Base-by-base conservation (phyloP, 2,113 vertebrate genomes). In the Agelaius phoeniceus region DNA sequence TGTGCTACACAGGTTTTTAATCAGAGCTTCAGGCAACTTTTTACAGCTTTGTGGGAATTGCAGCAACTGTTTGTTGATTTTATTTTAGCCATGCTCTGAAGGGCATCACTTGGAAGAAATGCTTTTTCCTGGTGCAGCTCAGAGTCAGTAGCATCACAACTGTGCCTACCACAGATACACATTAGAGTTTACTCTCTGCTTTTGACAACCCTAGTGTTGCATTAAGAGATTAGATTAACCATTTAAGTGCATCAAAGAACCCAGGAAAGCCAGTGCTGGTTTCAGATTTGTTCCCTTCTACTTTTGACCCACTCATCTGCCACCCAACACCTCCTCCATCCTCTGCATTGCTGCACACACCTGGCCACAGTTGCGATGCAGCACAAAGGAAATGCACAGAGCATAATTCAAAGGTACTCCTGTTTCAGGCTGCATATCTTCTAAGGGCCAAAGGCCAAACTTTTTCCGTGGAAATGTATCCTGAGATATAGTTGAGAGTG, bases 351-450 rank as follows among this genome's bases (percentile, higher is more conserved):
- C 46, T 66, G 49, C 66, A 54, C 5, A 5, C 35, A 35, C 35
- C 39, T 26, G 9, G 26, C 27, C 58, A 71, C 39, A 41, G 49
- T 52, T 51, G 43, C 0, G 49, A 61, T 16, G 9, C 48, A 75
- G 46, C 84, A 84, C 37, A 74, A 57, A 69, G 54, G 13, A 61
- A 73, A 90, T 0, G 0, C 15, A 69, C 11, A 37, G 33, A 84
- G 33, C 18, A 30, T 21, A 55, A 84, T 78, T 44, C 69, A 67
- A 83, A 93, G 18, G 37, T 37, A 31, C 30, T 76, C 35, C 0
- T 0, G 2, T 31, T 48, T 26, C 62, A 76, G 79, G 18, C 21
- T 73, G 15, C 4, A 0, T 55, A 33, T 31, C 39, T 82, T 57
- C 62, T 71, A 59, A 90, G 37, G 49, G 82, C n/a, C 58, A 90